phyloP scores from a whole-genome alignment of 2,888 invertebrate genomes.

The Miltochrista miniata region DNA sequence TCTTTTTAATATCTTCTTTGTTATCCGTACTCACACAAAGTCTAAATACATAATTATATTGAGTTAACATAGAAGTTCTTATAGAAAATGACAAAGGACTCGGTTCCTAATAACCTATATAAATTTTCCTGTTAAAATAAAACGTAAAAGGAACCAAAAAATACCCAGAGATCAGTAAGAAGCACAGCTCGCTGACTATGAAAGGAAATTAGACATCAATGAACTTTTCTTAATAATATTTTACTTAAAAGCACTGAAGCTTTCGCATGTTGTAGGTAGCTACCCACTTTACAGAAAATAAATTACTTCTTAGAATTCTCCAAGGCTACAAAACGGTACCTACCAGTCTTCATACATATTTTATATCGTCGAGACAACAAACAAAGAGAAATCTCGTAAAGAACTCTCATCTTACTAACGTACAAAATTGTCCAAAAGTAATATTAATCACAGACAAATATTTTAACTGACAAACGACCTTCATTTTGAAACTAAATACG shows the following conservation, averaged over 20 bases:
- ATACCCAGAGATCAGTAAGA: constrained; percentile 25
- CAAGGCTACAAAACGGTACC: constrained; percentile 1
- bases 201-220: constrained; percentile 50
- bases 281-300: constrained; percentile 29
- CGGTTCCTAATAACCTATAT: constrained; percentile 28
- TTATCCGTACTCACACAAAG: constrained; percentile 1
- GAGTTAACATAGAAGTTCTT: constrained; percentile 20
- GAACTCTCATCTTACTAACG: not conserved
- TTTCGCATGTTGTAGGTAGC: constrained; percentile 26
- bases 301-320: constrained; percentile 28
- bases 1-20: not conserved
- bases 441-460: not conserved
- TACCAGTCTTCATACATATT: not conserved
- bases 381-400: not conserved
- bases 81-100: constrained; percentile 23
- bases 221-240: constrained; percentile 43
- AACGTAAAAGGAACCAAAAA: constrained; percentile 43
- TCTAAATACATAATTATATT: constrained; percentile 13
- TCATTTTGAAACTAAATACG: constrained; percentile 26
- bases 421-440: constrained; percentile 6
- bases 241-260: constrained; percentile 26
- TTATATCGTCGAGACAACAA: not conserved
- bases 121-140: constrained; percentile 30
- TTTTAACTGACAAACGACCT: constrained; percentile 18
- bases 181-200: constrained; percentile 39